phyloP scores from a whole-genome alignment of 2,113 vertebrate genomes.

The Petrocephalus zakoni region DNA sequence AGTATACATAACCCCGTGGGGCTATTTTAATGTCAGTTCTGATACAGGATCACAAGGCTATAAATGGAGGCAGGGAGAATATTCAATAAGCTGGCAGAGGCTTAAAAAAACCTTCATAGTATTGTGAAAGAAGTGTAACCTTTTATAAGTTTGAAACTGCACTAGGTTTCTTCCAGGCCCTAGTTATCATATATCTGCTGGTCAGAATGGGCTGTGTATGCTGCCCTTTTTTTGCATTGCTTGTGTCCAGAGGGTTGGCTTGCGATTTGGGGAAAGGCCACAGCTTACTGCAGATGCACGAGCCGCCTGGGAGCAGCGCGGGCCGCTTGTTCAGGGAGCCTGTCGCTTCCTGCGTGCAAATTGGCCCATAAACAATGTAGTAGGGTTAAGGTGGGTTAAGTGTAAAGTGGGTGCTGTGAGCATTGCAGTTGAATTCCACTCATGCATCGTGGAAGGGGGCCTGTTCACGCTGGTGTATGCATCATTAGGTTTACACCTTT shows the following conservation, averaged over 20 bases:
- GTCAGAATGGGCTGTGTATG: neutral
- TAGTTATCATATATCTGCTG: neutral
- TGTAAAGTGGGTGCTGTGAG: slow-evolving; percentile 8
- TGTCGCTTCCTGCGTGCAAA: slow-evolving; percentile 9
- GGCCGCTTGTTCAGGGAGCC: neutral
- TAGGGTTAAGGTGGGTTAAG: slow-evolving; percentile 28
- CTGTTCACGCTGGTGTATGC: neutral
- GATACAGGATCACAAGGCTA: neutral
- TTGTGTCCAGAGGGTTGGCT: neutral
- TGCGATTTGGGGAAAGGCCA: neutral
- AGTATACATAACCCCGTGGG: neutral
- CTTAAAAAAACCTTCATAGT: neutral
- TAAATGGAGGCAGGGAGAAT: neutral
- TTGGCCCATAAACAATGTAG: slow-evolving; percentile 13
- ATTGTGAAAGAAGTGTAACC: neutral
- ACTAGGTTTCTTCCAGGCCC: neutral
- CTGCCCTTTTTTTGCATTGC: neutral
- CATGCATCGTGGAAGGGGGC: neutral
- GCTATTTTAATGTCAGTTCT: slow-evolving; percentile 1
- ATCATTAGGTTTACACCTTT: neutral
- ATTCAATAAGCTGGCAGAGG: neutral
- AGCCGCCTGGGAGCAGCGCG: neutral
- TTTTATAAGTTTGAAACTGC: neutral
- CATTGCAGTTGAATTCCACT: neutral
- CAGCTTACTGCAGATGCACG: neutral